These are phyloP conservation scores for Peromyscus melanophrys DNA, from an alignment of 2,797 vertebrate genomes.

Conservation along the genomic window DNA sequence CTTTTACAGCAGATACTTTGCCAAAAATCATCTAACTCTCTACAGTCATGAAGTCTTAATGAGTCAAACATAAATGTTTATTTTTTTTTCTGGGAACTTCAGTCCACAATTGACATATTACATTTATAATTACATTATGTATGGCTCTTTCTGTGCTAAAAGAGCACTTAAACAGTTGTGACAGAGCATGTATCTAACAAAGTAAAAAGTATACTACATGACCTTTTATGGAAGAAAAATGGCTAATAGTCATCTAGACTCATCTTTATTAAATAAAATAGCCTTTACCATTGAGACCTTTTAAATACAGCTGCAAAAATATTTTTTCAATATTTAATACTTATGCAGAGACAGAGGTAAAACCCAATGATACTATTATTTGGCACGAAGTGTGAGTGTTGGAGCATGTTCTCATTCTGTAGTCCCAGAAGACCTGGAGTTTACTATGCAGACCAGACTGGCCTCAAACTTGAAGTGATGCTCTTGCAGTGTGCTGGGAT, in stretches of 20 bases:
- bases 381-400: not conserved
- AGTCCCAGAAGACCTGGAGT: not conserved
- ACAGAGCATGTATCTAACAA: not conserved
- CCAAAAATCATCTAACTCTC: not conserved
- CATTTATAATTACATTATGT: not conserved
- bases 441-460: not conserved
- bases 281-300: not conserved
- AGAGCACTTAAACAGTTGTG: not conserved
- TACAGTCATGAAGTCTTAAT: not conserved
- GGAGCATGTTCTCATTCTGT: not conserved
- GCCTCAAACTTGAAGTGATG: not conserved
- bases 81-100: not conserved
- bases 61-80: not conserved
- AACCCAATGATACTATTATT: not conserved
- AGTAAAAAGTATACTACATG: conserved; percentile 4
- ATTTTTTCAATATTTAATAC: conserved; percentile 10
- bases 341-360: not conserved
- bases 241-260: not conserved
- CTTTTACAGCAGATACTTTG: not conserved
- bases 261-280: not conserved
- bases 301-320: conserved; percentile 49
- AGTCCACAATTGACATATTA: not conserved
- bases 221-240: conserved; percentile 14
- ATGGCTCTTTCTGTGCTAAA: not conserved
- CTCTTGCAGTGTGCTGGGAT: not conserved